Evolutionary conservation across 2,888 invertebrate genomes (phyloP).

Genomic region (Chelonus formosanus): DNA sequence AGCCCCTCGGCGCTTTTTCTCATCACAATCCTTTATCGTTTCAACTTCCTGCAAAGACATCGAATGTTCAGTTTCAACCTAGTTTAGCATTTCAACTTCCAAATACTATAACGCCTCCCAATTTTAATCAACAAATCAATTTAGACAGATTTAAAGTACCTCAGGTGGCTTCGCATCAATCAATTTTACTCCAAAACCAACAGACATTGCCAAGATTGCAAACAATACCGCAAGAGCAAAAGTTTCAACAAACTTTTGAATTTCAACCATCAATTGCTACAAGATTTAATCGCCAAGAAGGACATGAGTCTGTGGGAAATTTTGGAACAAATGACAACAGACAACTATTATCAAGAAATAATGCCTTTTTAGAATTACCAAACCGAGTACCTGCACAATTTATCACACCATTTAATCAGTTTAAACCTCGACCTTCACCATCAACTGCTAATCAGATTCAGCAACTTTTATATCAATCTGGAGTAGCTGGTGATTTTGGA

Average conservation of each 20-base stretch:
- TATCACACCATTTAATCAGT: slow-evolving; percentile 44
- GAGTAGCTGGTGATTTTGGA: slow-evolving; percentile 67
- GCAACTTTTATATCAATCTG: slow-evolving; percentile 73
- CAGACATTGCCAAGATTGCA: slow-evolving; percentile 51
- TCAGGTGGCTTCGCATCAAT: not conserved
- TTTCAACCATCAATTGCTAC: slow-evolving; percentile 62
- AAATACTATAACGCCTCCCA: slow-evolving; percentile 44
- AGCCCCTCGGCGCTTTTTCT: slow-evolving; percentile 27
- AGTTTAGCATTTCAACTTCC: slow-evolving; percentile 58
- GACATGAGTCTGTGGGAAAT: slow-evolving; percentile 67
- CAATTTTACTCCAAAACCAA: slow-evolving; percentile 51
- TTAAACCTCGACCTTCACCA: slow-evolving; percentile 38
- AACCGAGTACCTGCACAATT: slow-evolving; percentile 50
- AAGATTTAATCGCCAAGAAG: slow-evolving; percentile 63
- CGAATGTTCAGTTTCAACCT: slow-evolving; percentile 54
- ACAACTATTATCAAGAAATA: slow-evolving; percentile 49
- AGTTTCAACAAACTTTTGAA: slow-evolving; percentile 55
- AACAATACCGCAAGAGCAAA: slow-evolving; percentile 45
- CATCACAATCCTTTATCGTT: slow-evolving; percentile 46
- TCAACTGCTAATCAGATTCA: slow-evolving; percentile 71
- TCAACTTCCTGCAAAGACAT: slow-evolving; percentile 47
- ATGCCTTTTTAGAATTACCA: slow-evolving; percentile 50
- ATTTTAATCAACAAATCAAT: slow-evolving; percentile 50
- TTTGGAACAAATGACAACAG: slow-evolving; percentile 69
- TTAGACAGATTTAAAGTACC: slow-evolving; percentile 33